Base-by-base conservation (phyloP, 2,113 vertebrate species). In the Boulengeromyrus knoepffleri region DNA sequence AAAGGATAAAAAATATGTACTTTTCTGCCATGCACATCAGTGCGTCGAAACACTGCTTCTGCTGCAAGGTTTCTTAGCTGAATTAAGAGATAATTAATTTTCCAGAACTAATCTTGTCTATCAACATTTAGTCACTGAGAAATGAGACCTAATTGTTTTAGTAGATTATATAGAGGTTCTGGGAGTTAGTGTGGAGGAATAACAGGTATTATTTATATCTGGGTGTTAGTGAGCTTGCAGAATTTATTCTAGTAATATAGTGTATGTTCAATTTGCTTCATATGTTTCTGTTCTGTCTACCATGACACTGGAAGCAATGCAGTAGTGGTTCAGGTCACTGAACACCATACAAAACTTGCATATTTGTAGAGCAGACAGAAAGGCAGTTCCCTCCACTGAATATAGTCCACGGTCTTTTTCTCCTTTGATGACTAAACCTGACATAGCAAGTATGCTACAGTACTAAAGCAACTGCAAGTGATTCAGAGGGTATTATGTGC, bases 61-160 rank as follows among this genome's bases (percentile, higher is more conserved):
- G 8, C 50, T 31, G 50, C 7, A 49, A 39, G 31, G 50, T 49
- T 70, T 84, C 53, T 89, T 49, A 56, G 53, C 53, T 39, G 77
- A 83, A 27, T 83, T 89, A 58, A 83, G 88, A 52, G 50, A 42
- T n/a, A 89, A 83, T 89, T 52, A 53, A 70, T 27, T n/a, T 74
- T n/a, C n/a, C 42, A 19, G 42, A n/a, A 21, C 80, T 83, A 36
- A 47, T 80, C 66, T 46, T 89, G 49, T 89, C 27, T 47, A 42
- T 89, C 47, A 52, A 49, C n/a, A 77, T 19, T 27, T 84, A 31
- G 50, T 46, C 19, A 19, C 47, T 58, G 49, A 24, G 89, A 27
- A 85, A 6, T 24, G 7, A n/a, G 49, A 8, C 36, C 39, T 42
- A 39, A 85, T n/a, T 85, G 80, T 53, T 77, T 85, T 85, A 56